These are phyloP conservation scores for Barbus barbus DNA, from an alignment of 2,113 vertebrate species.

Conservation along the genomic window DNA sequence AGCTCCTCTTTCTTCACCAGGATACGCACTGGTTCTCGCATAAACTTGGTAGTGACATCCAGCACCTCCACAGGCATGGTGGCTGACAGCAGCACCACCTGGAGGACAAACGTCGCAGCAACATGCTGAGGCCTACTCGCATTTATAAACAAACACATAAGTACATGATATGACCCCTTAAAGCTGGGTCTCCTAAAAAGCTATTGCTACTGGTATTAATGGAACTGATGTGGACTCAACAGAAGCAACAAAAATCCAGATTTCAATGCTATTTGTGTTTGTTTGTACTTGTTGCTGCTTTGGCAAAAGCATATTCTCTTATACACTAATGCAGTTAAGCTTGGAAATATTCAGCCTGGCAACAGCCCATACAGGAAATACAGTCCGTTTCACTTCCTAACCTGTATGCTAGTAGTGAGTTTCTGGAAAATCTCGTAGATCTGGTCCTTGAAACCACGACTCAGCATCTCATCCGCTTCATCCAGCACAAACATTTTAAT, in stretches of 20 bases:
- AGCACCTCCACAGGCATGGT: slow-evolving; percentile 90
- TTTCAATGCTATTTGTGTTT: background rate
- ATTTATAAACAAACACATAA: background rate
- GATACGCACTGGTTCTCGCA: slow-evolving; percentile 89
- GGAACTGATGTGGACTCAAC: background rate
- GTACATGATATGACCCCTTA: background rate
- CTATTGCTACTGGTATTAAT: background rate
- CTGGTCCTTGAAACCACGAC: slow-evolving; percentile 91
- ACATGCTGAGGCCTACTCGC: background rate
- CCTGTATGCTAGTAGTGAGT: slow-evolving; percentile 88
- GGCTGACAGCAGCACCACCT: slow-evolving; percentile 88
- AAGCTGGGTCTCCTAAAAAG: background rate
- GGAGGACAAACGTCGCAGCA: background rate
- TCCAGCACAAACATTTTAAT: slow-evolving; percentile 94
- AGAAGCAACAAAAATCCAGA: background rate
- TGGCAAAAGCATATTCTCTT: background rate
- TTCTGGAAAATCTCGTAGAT: slow-evolving; percentile 93
- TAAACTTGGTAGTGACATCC: slow-evolving; percentile 92
- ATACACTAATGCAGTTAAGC: background rate
- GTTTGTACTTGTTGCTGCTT: background rate
- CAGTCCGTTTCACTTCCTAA: slow-evolving; percentile 55
- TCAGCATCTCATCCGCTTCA: slow-evolving; percentile 93
- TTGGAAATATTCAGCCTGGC: background rate
- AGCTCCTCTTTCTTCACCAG: slow-evolving; percentile 90
- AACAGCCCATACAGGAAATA: background rate